Evolutionary conservation across 2,113 vertebrate genomes (phyloP), one percentile per base, ranked within the genome.

Genomic region (Leucopternis melanops): DNA sequence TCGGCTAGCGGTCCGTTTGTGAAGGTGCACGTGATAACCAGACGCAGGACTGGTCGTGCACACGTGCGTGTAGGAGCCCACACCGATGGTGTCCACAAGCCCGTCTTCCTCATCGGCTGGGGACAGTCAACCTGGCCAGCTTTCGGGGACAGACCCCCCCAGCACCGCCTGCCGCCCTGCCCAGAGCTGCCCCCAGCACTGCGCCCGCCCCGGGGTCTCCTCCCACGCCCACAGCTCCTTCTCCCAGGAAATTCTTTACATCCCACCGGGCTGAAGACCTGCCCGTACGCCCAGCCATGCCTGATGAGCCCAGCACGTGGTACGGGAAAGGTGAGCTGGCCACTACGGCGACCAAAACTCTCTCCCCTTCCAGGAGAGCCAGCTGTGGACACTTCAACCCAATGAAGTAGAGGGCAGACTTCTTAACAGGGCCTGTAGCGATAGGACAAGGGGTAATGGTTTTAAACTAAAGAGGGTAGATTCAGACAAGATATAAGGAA

Each of bases 41-140:
- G 72, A 4, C 0, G 1, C 45, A 26, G 74, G 59, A 13, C 40
- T 16, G 22, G 7, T 4, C 0, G 0, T 25, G n/a, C 59, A 16
- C 3, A 0, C 3, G 1, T 0, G 6, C 4, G 0, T 12, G 50
- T 13, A 27, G 62, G 59, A 84, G 2, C 31, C 44, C 42, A 10
- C 16, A 5, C 13, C 0, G 0, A 7, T 42, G 4, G 3, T 73
- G 66, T 6, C 44, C 58, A 8, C 23, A 18, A 8, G 19, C 50
- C 12, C 16, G 14, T 40, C n/a, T 66, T 40, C n/a, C 72, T 90
- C 69, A 32, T 6, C 6, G 0, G 36, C 0, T 57, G 54, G 31
- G 54, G 17, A 52, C 32, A n/a, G 15, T 3, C 54, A 86, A 5
- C 78, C 49, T 11, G n/a, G 47, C 29, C 66, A 36, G 32, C 16